These are phyloP conservation scores for Phyllotreta striolata DNA, from an alignment of 2,888 invertebrate species.

Conservation along the genomic window DNA sequence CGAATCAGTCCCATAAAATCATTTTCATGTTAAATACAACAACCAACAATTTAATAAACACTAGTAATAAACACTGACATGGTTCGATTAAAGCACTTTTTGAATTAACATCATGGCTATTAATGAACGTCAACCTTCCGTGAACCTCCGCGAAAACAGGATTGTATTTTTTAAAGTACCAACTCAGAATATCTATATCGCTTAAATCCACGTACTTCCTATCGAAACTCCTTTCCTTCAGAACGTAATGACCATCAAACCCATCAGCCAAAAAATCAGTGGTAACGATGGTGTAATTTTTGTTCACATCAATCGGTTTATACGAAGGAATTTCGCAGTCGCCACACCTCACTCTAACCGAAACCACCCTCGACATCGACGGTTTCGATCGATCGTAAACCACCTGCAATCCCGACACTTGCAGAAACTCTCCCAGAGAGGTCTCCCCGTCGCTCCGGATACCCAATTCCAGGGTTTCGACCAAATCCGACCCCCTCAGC, in stretches of 20 bases:
- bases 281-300: conserved; percentile 71
- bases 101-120: neutral
- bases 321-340: conserved; percentile 71
- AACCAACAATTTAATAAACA: neutral
- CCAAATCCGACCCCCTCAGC: conserved; percentile 72
- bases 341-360: conserved; percentile 72
- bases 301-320: conserved; percentile 63
- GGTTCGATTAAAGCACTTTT: conserved; percentile 3
- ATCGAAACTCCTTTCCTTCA: conserved; percentile 59
- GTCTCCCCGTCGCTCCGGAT: conserved; percentile 57
- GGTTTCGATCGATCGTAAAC: conserved; percentile 71
- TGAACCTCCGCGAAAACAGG: conserved; percentile 72
- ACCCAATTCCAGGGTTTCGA: conserved; percentile 59
- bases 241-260: conserved; percentile 74
- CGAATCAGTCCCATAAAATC: too few species aligned
- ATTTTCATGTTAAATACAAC: neutral
- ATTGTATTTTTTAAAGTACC: conserved; percentile 68
- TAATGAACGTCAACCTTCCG: conserved; percentile 64
- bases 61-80: neutral
- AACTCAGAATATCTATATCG: conserved; percentile 65
- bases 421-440: conserved; percentile 78
- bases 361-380: conserved; percentile 70
- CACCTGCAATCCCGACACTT: conserved; percentile 78
- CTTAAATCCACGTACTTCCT: conserved; percentile 60
- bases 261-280: conserved; percentile 73